A percentile compares a stretch with the other conserved stretches of the same genome.
These are phyloP conservation scores for Elymnias hypermnestra DNA, from an alignment of 1,140 invertebrate species.

Conservation along the genomic window DNA sequence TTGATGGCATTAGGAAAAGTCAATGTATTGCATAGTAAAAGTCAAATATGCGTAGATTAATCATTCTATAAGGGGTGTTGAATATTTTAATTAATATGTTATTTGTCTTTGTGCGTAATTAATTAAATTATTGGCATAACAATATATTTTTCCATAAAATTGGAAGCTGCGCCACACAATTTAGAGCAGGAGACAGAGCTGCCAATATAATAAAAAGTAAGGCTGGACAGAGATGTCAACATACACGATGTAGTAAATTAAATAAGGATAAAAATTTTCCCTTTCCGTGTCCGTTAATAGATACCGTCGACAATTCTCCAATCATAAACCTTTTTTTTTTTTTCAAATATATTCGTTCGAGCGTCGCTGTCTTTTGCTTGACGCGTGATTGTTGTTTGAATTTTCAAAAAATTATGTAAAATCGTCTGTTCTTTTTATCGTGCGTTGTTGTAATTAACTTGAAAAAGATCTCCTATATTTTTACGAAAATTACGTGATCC, in stretches of 20 bases:
- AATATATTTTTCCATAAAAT: no score
- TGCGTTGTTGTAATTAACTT: background rate
- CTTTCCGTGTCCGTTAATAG: conserved; percentile 23
- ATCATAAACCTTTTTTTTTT: conserved; percentile 53
- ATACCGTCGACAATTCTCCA: conserved; percentile 45
- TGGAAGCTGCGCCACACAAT: no score
- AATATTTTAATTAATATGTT: no score
- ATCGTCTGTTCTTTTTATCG: background rate
- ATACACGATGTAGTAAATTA: no score
- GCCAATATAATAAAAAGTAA: background rate
- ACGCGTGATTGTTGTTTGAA: background rate
- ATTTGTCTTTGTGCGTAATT: no score
- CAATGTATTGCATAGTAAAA: no score
- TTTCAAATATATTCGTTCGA: conserved; percentile 54
- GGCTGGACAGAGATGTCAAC: no score
- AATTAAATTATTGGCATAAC: no score
- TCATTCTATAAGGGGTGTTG: no score
- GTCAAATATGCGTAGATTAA: no score
- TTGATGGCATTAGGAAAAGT: no score
- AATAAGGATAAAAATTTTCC: background rate
- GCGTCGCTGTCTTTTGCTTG: conserved; percentile 39
- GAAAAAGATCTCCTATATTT: background rate
- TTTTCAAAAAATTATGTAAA: background rate
- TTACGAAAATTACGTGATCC: background rate
- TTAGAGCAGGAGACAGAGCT: no score